Percentiles rank a stretch among this genome's conserved stretches.
Conservation (phyloP, 2,113 vertebrate species). For the Spheniscus mendiculus region DNA sequence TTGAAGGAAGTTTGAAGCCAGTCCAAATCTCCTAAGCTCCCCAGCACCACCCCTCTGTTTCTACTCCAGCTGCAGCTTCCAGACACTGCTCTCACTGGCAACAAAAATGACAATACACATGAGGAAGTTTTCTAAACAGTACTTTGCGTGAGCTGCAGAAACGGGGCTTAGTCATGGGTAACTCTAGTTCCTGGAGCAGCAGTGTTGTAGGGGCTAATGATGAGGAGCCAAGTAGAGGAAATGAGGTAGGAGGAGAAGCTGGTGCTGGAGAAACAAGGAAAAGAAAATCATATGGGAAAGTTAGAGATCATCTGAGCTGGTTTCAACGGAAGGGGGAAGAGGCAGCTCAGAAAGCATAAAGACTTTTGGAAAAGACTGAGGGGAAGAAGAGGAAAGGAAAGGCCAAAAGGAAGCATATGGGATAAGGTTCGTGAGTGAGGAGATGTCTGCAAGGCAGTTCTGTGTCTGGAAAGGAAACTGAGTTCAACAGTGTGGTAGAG, state of each 20-base stretch:
- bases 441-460: background rate
- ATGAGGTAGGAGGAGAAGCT: background rate
- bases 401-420: background rate
- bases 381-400: background rate
- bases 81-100: constrained; percentile 3
- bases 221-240: background rate
- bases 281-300: background rate
- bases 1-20: constrained; percentile 49
- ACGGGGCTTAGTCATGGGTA: background rate
- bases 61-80: constrained; percentile 1
- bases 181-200: background rate
- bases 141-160: background rate
- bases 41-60: constrained; percentile 42
- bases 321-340: background rate
- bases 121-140: constrained; percentile 13
- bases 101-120: background rate
- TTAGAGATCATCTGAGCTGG: background rate
- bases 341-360: background rate
- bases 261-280: background rate
- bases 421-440: background rate
- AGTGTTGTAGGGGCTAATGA: background rate
- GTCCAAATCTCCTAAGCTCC: constrained; percentile 45
- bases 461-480: background rate
- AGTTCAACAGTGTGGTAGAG: background rate
- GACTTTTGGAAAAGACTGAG: background rate